A percentile compares a stretch with the other conserved stretches of the same genome.
Evolutionary conservation across 2,797 vertebrate genomes (phyloP).

Genomic region (Sebastes trivittatus): DNA sequence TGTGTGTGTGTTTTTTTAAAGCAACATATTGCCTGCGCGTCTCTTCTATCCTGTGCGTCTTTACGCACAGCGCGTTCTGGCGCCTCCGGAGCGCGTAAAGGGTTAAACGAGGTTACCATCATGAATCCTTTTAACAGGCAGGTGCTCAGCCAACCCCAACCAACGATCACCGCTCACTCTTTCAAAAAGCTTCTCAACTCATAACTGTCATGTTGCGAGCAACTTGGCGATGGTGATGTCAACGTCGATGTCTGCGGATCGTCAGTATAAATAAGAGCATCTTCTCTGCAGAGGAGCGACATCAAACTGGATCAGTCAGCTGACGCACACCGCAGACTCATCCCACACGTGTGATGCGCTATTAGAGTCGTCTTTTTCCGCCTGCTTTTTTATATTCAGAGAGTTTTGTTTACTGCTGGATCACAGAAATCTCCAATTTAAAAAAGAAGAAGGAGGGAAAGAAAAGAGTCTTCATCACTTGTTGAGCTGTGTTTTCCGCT

Average conservation of each 20-base stretch:
- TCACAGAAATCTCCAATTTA: background rate
- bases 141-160: conserved; percentile 91
- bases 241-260: conserved; percentile 66
- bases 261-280: conserved; percentile 84
- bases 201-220: conserved; percentile 84
- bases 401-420: background rate
- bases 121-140: conserved; percentile 88
- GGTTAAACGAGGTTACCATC: conserved; percentile 90
- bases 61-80: conserved; percentile 44
- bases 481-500: conserved; percentile 24
- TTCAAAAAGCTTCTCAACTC: conserved; percentile 82
- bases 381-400: background rate
- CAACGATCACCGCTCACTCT: conserved; percentile 72
- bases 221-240: conserved; percentile 82
- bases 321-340: conserved; percentile 5
- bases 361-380: background rate
- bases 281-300: conserved; percentile 32
- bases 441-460: background rate
- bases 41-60: conserved; percentile 25
- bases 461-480: background rate
- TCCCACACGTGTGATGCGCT: conserved; percentile 9
- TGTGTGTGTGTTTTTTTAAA: background rate
- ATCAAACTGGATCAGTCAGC: conserved; percentile 31
- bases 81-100: conserved; percentile 78
- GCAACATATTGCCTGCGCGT: background rate